A percentile compares a stretch with the other conserved stretches of the same genome.
phyloP scores from a whole-genome alignment of 2,113 vertebrate species.

The Brachyhypopomus occidentalis region DNA sequence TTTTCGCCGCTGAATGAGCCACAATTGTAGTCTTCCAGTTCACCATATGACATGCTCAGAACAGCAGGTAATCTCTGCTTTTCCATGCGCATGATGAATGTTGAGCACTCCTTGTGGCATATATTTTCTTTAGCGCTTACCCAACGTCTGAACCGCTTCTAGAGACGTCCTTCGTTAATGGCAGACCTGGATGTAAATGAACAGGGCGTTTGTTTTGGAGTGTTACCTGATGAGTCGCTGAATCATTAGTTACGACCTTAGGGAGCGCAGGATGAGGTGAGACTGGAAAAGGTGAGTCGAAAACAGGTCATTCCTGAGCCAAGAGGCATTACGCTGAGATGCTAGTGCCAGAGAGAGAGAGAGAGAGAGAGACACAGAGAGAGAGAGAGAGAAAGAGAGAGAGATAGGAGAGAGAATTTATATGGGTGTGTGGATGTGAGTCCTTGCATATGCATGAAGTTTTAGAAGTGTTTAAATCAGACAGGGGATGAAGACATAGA shows the following conservation, averaged over 20 bases:
- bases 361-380: not conserved
- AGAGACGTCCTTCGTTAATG: constrained; percentile 13
- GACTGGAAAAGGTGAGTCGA: constrained; percentile 22
- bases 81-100: not conserved
- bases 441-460: too few relatives aligned
- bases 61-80: not conserved
- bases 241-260: constrained; percentile 36
- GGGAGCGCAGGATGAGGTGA: not conserved
- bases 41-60: too few relatives aligned
- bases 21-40: not conserved
- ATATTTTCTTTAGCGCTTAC: not conserved
- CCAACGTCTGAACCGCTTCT: not conserved
- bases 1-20: not conserved
- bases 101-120: constrained; percentile 9
- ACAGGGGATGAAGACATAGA: not conserved
- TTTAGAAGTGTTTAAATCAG: too few relatives aligned
- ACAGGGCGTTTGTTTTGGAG: constrained; percentile 16
- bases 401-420: not conserved
- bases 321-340: not conserved
- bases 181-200: constrained; percentile 12
- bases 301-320: not conserved
- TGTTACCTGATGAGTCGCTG: constrained; percentile 24
- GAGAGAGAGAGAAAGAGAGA: not conserved
- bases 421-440: not conserved
- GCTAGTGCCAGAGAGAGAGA: not conserved